Evolutionary conservation across 1,140 invertebrate species (phyloP), one percentile per base, ranked within the genome.

Genomic region (Pygmarrhopalites habei): DNA sequence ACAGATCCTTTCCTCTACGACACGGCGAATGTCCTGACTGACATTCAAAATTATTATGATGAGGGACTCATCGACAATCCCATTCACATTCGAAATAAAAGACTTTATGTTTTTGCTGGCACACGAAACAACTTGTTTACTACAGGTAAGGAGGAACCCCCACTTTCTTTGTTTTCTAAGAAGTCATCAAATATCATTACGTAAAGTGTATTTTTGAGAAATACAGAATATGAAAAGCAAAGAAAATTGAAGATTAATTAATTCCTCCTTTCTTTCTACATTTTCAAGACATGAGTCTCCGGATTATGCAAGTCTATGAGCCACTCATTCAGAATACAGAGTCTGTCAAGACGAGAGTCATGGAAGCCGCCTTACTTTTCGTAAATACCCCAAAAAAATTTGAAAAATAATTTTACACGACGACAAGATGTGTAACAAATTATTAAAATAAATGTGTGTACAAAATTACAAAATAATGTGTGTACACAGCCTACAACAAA

Each of bases 41-140:
- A 68, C 43, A 68, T 71, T 55, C 30, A 65, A 59, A 39, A 46
- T 23, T 68, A 71, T 25, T 26, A 47, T 7, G 30, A 46, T 10
- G n/a, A 58, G 28, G 56, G 58, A 7, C 32, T n/a, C n/a, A 71
- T 71, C 25, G 69, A 71, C 0, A 43, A 60, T 52, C 57, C 69
- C 17, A 39, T 0, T 7, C 63, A 68, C 44, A 58, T 71, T n/a
- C 19, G 60, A 29, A 67, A 67, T 21, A 68, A 66, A 28, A 30
- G 53, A 19, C 28, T 71, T 1, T 71, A 68, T 29, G 61, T 71
- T 14, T 70, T 63, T 46, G 60, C 69, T 5, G 69, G 69, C 17
- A 59, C 59, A 5, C 15, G 58, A 14, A 67, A 52, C 46, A 23
- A 23, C 1, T 52, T 70, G 12, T 70, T 70, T 58, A 60, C 59